These are phyloP conservation scores for Hybos culiciformis DNA, from an alignment of 2,888 invertebrate species.

Conservation along the genomic window DNA sequence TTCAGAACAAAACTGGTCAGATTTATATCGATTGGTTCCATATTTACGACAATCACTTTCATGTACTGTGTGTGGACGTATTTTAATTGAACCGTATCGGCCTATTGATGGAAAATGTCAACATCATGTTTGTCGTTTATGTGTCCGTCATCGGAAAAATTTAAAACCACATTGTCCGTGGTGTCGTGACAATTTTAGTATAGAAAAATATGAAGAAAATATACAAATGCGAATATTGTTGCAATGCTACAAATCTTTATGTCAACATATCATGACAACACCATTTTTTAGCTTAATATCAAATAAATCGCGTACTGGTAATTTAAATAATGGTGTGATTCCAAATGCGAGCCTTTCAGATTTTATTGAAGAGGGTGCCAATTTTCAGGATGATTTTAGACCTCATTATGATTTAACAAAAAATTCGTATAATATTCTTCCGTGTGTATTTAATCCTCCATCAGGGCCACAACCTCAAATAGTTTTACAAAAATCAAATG, in stretches of 20 bases:
- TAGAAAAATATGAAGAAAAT: conserved; percentile 69
- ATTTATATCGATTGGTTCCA: conserved; percentile 69
- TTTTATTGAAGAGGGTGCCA: conserved; percentile 66
- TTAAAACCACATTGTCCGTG: conserved; percentile 71
- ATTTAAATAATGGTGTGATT: conserved; percentile 17
- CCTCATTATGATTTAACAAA: conserved; percentile 58
- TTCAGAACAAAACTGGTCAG: conserved; percentile 56
- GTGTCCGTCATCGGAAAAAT: conserved; percentile 72
- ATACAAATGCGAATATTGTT: conserved; percentile 64
- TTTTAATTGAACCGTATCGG: conserved; percentile 68
- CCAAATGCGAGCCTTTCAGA: conserved; percentile 50
- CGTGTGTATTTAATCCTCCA: conserved; percentile 55
- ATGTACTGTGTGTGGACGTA: conserved; percentile 77
- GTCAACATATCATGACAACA: conserved; percentile 65
- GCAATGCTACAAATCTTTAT: conserved; percentile 79
- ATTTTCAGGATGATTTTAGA: conserved; percentile 61
- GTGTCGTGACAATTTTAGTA: conserved; percentile 72
- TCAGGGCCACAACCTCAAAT: conserved; percentile 37
- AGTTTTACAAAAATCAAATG: conserved; percentile 19
- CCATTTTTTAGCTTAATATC: conserved; percentile 43
- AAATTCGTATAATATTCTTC: conserved; percentile 56
- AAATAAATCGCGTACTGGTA: conserved; percentile 28
- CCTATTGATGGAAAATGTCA: conserved; percentile 67
- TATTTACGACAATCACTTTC: conserved; percentile 75
- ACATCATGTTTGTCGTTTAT: conserved; percentile 77